Evolutionary conservation across 1,140 invertebrate species (phyloP).

Genomic region (Dermatophagoides farinae): DNA sequence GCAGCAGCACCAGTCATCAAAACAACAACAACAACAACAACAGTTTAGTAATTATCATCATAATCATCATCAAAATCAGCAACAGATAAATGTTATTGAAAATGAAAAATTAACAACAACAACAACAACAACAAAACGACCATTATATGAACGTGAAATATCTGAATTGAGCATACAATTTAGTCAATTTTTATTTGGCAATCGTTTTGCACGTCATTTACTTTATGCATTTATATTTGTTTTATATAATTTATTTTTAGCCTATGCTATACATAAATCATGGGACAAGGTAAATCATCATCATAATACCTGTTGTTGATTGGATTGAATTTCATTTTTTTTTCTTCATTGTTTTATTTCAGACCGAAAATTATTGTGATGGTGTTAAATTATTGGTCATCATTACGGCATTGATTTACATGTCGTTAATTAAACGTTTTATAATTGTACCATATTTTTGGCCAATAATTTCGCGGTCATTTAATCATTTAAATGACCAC

Average conservation of each 20-base stretch:
- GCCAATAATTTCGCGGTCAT: background rate
- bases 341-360: background rate
- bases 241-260: constrained; percentile 21
- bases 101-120: background rate
- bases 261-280: constrained; percentile 17
- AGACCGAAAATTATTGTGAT: constrained; percentile 33
- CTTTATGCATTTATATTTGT: background rate
- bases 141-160: background rate
- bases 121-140: too few species aligned
- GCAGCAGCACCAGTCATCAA: too few species aligned
- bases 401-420: constrained; percentile 38
- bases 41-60: background rate
- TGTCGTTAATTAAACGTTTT: constrained; percentile 40
- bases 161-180: background rate
- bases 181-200: background rate
- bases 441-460: constrained; percentile 39
- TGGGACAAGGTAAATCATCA: background rate
- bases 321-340: background rate
- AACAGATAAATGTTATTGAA: too few species aligned
- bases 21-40: background rate
- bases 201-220: background rate
- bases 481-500: background rate
- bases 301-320: background rate
- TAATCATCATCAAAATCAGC: background rate
- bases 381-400: constrained; percentile 52